Base-by-base conservation (phyloP, 1,140 invertebrate species). In the Atopsyche davidsoni region DNA sequence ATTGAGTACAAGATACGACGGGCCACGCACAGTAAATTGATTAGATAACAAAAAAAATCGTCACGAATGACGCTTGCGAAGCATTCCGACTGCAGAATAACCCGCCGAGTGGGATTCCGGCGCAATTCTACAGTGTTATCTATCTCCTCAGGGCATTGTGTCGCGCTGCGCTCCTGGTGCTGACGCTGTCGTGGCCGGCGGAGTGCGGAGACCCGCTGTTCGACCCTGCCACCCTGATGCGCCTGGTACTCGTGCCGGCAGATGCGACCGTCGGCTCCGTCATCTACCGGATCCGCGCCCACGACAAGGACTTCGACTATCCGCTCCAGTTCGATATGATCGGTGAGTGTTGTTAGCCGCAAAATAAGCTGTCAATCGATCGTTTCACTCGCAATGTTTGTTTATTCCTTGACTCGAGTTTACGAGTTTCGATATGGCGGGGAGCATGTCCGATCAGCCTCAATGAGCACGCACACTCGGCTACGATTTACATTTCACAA, bases 221-320 rank as follows among this genome's bases (percentile, higher is more conserved):
- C 72, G 89, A 91, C 67, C 80, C 83, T 21, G 81, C 83, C 54
- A 87, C 86, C 34, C 78, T 85, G 55, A 87, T 91, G 81, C 74
- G 82, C 58, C 76, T 87, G 40, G 82, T 91, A 32, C 75, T 90
- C 24, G 79, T 92, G 28, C 88, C 89, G 35, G 79, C 84, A 14
- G 87, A 90, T 66, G 86, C 87, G 17, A 79, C 82, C 58, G 79
- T 89, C 55, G 85, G 86, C 49, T 83, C 86, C 11, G 80, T 89
- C 57, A 87, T 92, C 64, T 92, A 92, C 70, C 77, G 89, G 58
- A 77, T 93, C 42, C 80, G 87, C 63, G 90, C 87, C 39, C 86
- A 85, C 55, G 89, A 92, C 68, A 82, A 89, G 31, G 86, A 91
- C 67, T 86, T 86, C 62, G 86, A 92, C 66, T 91, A 89, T 70